Percentiles rank a stretch among this genome's conserved stretches.
Evolutionary conservation across 2,113 vertebrate species (phyloP).

Genomic region (Cnemophilus loriae): DNA sequence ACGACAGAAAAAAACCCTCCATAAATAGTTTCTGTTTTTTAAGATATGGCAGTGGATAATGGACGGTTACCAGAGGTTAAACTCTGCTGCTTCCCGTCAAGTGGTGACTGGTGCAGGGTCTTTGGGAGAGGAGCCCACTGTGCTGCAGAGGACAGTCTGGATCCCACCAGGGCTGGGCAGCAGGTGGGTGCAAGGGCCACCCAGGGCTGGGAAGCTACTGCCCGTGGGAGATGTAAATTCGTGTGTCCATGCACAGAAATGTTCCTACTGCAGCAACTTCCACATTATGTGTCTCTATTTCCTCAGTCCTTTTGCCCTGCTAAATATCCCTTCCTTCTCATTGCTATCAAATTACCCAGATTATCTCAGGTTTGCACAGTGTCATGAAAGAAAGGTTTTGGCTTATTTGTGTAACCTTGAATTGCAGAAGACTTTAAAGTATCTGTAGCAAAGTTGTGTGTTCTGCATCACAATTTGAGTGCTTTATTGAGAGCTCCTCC

Average conservation of each 20-base stretch:
- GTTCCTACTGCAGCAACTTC: not conserved
- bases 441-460: not conserved
- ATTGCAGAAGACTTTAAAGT: not conserved
- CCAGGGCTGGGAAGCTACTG: not conserved
- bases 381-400: not conserved
- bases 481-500: not conserved
- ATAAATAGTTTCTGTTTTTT: not conserved
- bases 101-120: no score
- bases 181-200: rapidly evolving
- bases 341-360: not conserved
- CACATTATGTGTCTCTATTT: not conserved
- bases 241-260: not conserved
- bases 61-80: not conserved
- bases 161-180: not conserved
- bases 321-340: not conserved
- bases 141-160: not conserved
- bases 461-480: not conserved
- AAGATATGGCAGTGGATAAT: not conserved
- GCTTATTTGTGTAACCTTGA: not conserved
- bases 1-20: not conserved
- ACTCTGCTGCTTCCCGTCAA: not conserved
- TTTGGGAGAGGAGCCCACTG: not conserved
- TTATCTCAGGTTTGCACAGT: not conserved
- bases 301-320: not conserved
- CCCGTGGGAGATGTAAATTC: not conserved